Evolutionary conservation across 2,888 invertebrate genomes (phyloP).

Genomic region (Drosophila emarginata): DNA sequence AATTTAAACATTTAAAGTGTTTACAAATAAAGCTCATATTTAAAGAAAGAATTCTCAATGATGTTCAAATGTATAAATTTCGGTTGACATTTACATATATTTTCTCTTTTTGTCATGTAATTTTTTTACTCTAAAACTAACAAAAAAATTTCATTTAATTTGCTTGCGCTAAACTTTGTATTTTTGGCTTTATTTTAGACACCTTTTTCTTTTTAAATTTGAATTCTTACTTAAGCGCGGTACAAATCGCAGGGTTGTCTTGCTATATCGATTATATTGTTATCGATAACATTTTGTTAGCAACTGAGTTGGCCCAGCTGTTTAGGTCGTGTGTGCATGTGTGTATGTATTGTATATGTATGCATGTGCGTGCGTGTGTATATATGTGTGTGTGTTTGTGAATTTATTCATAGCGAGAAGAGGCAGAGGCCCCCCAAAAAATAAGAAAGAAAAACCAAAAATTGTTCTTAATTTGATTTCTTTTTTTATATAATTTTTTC

Average conservation of each 20-base stretch:
- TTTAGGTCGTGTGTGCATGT: slow-evolving; percentile 42
- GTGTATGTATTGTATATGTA: slow-evolving; percentile 39
- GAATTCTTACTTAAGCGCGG: neutral
- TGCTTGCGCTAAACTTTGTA: too few relatives aligned
- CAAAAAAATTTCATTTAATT: too few relatives aligned
- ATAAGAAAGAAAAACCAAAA: slow-evolving; percentile 15
- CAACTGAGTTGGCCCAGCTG: slow-evolving; percentile 45
- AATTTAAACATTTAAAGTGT: too few relatives aligned
- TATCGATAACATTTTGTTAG: slow-evolving; percentile 6
- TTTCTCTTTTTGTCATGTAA: too few relatives aligned
- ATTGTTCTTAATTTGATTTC: slow-evolving; percentile 34
- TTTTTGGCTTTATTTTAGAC: too few relatives aligned
- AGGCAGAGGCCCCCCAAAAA: slow-evolving; percentile 36
- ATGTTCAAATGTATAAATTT: too few relatives aligned
- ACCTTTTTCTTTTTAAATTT: neutral
- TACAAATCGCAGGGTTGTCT: neutral
- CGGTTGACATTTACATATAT: too few relatives aligned
- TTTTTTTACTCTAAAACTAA: too few relatives aligned
- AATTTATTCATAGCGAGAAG: slow-evolving; percentile 54
- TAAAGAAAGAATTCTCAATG: too few relatives aligned
- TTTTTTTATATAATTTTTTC: slow-evolving; percentile 37
- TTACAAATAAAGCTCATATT: too few relatives aligned
- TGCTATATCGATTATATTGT: neutral
- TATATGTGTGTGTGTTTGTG: slow-evolving; percentile 43
- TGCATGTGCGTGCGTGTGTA: slow-evolving; percentile 5